Conservation (phyloP, 2,888 invertebrate genomes). For the Subacronicta megacephala region DNA sequence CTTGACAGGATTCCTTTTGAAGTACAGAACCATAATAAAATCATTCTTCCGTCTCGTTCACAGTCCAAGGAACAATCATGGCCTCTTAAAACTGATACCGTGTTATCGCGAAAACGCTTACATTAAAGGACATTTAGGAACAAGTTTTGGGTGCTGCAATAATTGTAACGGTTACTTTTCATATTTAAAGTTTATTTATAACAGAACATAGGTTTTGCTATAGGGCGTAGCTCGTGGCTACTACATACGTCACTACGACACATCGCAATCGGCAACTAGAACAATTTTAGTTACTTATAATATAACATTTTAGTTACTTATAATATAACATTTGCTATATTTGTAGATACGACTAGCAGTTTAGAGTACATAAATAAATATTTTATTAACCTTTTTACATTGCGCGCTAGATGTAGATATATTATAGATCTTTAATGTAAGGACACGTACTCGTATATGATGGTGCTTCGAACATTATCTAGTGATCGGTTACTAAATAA, state of each 20-base stretch:
- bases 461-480: no score
- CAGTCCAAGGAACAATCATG: no score
- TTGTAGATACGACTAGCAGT: conserved; percentile 47
- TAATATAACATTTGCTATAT: conserved; percentile 34
- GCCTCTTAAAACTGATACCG: no score
- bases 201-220: conserved; percentile 76
- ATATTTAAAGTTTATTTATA: conserved; percentile 80
- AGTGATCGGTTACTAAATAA: no score
- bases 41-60: no score
- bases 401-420: conserved; percentile 27
- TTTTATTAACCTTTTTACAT: conserved; percentile 43
- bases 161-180: conserved; percentile 55
- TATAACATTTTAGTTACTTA: conserved; percentile 28
- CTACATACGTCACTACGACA: conserved; percentile 59
- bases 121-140: no score
- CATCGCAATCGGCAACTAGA: conserved; percentile 41
- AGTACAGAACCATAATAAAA: no score
- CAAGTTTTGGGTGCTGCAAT: conserved; percentile 8
- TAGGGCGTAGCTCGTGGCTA: conserved; percentile 56
- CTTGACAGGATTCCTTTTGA: no score
- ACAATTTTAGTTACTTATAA: conserved; percentile 35
- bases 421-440: no score
- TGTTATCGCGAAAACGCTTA: no score
- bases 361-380: conserved; percentile 46
- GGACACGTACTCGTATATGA: no score